Percentiles rank a stretch among this genome's conserved stretches.
Conservation (phyloP, 2,113 vertebrate genomes). For the Pseudorhombus dupliciocellatus region DNA sequence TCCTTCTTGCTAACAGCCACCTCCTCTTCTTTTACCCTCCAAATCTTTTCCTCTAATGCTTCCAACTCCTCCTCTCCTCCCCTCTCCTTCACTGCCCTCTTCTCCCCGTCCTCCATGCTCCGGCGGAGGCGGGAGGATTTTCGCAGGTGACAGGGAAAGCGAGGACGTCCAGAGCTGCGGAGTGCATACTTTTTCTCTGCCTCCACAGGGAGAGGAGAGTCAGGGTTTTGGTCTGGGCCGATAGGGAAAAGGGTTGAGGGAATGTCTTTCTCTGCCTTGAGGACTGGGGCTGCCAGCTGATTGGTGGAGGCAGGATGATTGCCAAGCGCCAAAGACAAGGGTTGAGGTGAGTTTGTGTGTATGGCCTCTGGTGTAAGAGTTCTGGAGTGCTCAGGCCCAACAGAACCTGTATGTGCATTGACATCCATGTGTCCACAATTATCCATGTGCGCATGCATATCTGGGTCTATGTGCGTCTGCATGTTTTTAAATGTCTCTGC, state of each 20-base stretch:
- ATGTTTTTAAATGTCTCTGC: conserved; percentile 65
- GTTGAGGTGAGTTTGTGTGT: conserved; percentile 64
- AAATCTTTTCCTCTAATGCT: conserved; percentile 66
- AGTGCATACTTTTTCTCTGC: conserved; percentile 91
- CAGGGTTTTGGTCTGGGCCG: conserved; percentile 50
- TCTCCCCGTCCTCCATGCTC: conserved; percentile 66
- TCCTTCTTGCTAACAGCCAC: conserved; percentile 50
- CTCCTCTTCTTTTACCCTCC: conserved; percentile 71
- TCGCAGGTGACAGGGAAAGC: conserved; percentile 91
- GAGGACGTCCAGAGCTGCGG: conserved; percentile 93
- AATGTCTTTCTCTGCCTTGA: conserved; percentile 58
- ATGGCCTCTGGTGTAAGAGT: conserved; percentile 63
- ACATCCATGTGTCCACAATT: conserved; percentile 66
- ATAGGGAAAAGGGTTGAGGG: conserved; percentile 59
- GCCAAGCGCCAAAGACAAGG: conserved; percentile 64
- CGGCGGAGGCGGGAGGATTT: conserved; percentile 84
- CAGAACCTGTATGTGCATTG: conserved; percentile 34
- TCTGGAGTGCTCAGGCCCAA: conserved; percentile 59
- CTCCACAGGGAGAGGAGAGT: conserved; percentile 68
- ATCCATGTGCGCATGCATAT: conserved; percentile 72
- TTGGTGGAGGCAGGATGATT: conserved; percentile 61
- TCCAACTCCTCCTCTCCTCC: conserved; percentile 61
- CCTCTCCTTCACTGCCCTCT: conserved; percentile 54
- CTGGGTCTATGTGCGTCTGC: conserved; percentile 74
- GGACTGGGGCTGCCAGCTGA: conserved; percentile 63